Percentiles rank a stretch among this genome's conserved stretches.
These are phyloP conservation scores for Caenorhabditis plicata DNA, from an alignment of 2,888 invertebrate genomes.

Conservation along the genomic window DNA sequence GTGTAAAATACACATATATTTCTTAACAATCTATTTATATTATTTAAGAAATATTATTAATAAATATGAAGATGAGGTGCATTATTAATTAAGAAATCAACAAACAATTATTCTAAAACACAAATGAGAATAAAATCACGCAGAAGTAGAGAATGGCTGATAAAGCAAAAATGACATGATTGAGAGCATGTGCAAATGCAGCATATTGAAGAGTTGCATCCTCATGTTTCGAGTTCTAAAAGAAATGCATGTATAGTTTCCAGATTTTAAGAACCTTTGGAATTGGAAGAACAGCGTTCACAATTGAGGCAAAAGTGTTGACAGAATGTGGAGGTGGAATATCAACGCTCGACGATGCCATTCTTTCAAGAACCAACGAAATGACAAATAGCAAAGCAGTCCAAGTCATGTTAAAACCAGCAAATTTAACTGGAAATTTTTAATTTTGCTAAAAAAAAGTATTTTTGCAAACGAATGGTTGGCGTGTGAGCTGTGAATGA, in stretches of 20 bases:
- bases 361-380: conserved; percentile 52
- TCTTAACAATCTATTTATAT: too few species aligned
- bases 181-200: conserved; percentile 48
- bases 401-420: conserved; percentile 61
- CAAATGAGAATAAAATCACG: conserved; percentile 53
- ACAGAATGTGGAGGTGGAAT: conserved; percentile 61
- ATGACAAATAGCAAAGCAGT: conserved; percentile 58
- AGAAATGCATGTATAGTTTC: not conserved
- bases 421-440: conserved; percentile 58
- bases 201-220: conserved; percentile 45
- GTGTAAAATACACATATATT: too few species aligned
- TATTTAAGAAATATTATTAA: too few species aligned
- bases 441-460: not conserved
- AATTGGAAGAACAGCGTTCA: conserved; percentile 58
- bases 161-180: conserved; percentile 58
- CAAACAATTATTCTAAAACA: conserved; percentile 44
- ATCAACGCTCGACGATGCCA: conserved; percentile 52
- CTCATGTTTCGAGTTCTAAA: conserved; percentile 45
- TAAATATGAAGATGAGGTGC: not conserved
- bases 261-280: conserved; percentile 35
- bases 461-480: conserved; percentile 62
- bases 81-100: not conserved
- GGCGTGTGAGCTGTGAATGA: conserved; percentile 62
- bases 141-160: conserved; percentile 52
- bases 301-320: conserved; percentile 40